Conservation (phyloP, 2,113 vertebrate species). For the Brachyhypopomus occidentalis region DNA sequence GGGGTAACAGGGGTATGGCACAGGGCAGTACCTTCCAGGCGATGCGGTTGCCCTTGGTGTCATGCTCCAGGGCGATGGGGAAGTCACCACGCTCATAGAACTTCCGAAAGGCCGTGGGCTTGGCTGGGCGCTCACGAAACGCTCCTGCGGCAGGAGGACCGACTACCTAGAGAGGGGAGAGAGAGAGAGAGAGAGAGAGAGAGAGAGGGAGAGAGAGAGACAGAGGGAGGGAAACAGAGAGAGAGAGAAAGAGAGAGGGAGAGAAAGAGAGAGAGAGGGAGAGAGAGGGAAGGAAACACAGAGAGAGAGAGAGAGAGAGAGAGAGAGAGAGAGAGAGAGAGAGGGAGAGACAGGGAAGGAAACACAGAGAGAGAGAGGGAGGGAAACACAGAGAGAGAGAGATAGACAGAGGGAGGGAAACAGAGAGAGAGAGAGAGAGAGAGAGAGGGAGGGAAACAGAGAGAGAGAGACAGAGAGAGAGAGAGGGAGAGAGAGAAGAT, state of each 20-base stretch:
- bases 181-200: conserved; percentile 8
- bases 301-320: conserved; percentile 21
- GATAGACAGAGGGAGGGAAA: background rate
- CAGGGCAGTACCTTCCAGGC: conserved; percentile 87
- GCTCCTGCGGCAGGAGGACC: conserved; percentile 87
- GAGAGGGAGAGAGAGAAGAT: too few species aligned
- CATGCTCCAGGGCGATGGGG: conserved; percentile 86
- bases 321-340: background rate
- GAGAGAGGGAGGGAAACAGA: background rate
- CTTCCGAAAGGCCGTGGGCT: conserved; percentile 87
- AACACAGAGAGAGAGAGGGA: too few species aligned
- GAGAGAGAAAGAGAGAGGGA: too few species aligned
- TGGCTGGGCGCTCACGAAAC: conserved; percentile 82
- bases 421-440: conserved; percentile 16
- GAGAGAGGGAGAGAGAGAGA: conserved; percentile 19
- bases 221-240: background rate
- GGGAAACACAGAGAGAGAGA: conserved; percentile 2
- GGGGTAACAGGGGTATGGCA: too few species aligned
- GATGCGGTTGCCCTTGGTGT: conserved; percentile 84
- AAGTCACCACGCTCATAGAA: conserved; percentile 91
- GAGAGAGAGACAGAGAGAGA: too few species aligned
- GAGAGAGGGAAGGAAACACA: conserved; percentile 2
- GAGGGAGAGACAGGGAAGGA: background rate
- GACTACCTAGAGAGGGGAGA: conserved; percentile 75
- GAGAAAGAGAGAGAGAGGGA: too few species aligned